Base-by-base conservation (phyloP, 2,888 invertebrate species). In the Epistrophe grossulariae region DNA sequence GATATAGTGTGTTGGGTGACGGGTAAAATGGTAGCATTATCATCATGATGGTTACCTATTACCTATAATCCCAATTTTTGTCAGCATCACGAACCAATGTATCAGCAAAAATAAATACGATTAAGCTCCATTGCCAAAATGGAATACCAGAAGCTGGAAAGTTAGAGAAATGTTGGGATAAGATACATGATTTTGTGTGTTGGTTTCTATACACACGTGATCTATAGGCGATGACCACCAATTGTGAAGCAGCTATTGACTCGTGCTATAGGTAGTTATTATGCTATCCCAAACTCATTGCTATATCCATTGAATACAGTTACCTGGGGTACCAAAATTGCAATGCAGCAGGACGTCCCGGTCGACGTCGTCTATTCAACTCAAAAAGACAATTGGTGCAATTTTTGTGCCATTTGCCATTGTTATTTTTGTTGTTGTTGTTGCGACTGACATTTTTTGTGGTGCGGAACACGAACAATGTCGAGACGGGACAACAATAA, bases 401-500 rank as follows among this genome's bases (percentile, higher is more conserved):
- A 57, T 35, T 59, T 24, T 68, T 50, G 55, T 35, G 5, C 8
- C 6, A 50, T 48, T 35, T n/a, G n/a, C n/a, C n/a, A 3, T 24
- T 24, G 24, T 24, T 24, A 3, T 24, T 24, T n/a, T n/a, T n/a
- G 24, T 50, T 50, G 31, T 11, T 62, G 43, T 50, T 57, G 38
- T 70, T 70, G 50, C 45, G 19, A 35, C 45, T 77, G 80, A 68
- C 81, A 81, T 77, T 77, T 24, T 84, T 77, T 77, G 59, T 45
- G 48, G 45, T 68, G 72, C 76, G 59, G 59, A 77, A 68, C 72
- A 84, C 72, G 77, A 84, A 71, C 80, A 80, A 80, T 74, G 79
- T 57, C 55, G 55, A 70, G 13, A 59, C 13, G 40, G 11, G 10
- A 60, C 68, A 70, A 48, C 55, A 84, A 79, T 74, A 60, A 74